Evolutionary conservation across 2,797 vertebrate genomes (phyloP).

Genomic region (Poeciliopsis gracilis): DNA sequence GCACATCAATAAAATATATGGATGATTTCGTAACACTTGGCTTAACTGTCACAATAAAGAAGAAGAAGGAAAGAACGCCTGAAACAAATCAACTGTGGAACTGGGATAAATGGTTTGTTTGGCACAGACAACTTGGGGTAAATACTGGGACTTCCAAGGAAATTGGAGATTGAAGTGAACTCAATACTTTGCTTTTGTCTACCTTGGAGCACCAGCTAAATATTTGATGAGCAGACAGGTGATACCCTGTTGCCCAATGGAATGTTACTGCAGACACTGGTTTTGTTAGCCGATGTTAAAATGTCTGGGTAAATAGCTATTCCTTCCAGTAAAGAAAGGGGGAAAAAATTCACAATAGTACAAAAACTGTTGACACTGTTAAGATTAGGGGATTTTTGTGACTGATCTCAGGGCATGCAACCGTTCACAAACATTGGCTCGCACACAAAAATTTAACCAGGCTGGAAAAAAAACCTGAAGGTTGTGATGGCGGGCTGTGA

Average conservation of each 20-base stretch:
- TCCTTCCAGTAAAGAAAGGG: background rate
- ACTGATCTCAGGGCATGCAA: slow-evolving; percentile 3
- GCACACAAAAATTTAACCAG: background rate
- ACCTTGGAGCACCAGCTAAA: slow-evolving; percentile 57
- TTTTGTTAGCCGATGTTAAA: background rate
- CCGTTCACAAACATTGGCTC: slow-evolving; percentile 2
- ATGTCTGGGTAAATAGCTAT: background rate
- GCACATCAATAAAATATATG: background rate
- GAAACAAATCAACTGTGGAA: slow-evolving; percentile 12
- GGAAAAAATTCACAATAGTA: background rate
- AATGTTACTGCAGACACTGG: slow-evolving; percentile 57
- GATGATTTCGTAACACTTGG: background rate
- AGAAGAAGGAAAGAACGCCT: background rate
- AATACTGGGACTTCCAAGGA: slow-evolving; percentile 44
- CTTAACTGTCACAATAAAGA: background rate
- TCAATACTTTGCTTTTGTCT: slow-evolving; percentile 66
- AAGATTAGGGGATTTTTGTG: background rate
- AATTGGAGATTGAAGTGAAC: slow-evolving; percentile 69
- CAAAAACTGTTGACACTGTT: background rate
- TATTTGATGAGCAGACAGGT: slow-evolving; percentile 73
- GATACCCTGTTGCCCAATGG: slow-evolving; percentile 60
- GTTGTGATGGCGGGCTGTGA: background rate
- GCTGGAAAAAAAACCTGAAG: background rate
- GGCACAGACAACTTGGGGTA: slow-evolving; percentile 10
- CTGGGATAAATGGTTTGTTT: slow-evolving; percentile 41